These are phyloP conservation scores for Ceratoteleas bidentatus DNA, from an alignment of 1,140 invertebrate species.

Conservation along the genomic window DNA sequence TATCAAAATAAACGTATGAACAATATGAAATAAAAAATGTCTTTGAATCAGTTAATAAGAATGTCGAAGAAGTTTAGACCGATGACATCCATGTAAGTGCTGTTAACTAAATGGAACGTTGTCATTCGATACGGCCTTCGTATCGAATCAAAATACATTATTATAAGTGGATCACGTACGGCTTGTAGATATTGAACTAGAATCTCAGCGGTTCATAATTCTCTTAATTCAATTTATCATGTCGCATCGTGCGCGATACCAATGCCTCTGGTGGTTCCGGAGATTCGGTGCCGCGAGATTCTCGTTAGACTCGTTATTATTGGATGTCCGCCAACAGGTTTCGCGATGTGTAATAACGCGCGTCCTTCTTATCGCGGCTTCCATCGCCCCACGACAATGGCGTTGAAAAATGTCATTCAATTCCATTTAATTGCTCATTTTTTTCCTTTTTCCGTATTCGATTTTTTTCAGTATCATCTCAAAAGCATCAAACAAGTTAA, in stretches of 20 bases:
- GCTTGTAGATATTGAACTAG: slow-evolving; percentile 55
- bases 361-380: slow-evolving; percentile 56
- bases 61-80: too few relatives aligned
- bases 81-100: too few relatives aligned
- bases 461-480: too few relatives aligned
- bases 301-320: slow-evolving; percentile 63
- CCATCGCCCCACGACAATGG: not conserved
- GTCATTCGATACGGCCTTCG: slow-evolving; percentile 46
- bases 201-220: slow-evolving; percentile 51
- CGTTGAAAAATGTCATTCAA: not conserved
- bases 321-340: slow-evolving; percentile 63
- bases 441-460: not conserved
- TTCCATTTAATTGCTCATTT: not conserved
- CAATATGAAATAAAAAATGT: too few relatives aligned
- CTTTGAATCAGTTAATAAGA: too few relatives aligned
- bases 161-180: slow-evolving; percentile 58
- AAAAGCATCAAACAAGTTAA: too few relatives aligned
- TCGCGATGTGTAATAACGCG: slow-evolving; percentile 53
- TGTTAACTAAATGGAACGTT: too few relatives aligned
- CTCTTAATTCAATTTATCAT: slow-evolving; percentile 67
- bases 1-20: too few relatives aligned
- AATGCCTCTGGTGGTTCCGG: slow-evolving; percentile 46
- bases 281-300: slow-evolving; percentile 56
- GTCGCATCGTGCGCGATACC: slow-evolving; percentile 47
- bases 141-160: slow-evolving; percentile 57